Percentiles rank a stretch among this genome's conserved stretches.
Conservation (phyloP, 2,888 invertebrate species). For the Anticlea derivata region DNA sequence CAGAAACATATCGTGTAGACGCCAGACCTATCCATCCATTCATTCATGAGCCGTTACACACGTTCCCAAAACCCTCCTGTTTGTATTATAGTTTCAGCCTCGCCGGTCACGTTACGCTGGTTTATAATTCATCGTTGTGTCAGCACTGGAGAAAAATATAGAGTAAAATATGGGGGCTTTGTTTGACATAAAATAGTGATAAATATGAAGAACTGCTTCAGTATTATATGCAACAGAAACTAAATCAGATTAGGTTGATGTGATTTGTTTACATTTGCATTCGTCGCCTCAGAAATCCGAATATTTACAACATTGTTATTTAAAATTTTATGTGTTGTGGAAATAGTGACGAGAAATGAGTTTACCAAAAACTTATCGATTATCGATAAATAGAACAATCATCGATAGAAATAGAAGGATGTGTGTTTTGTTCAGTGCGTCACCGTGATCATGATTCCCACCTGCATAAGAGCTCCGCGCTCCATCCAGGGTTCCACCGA, state of each 20-base stretch:
- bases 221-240: no score
- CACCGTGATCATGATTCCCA: constrained; percentile 83
- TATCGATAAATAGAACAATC: constrained; percentile 12
- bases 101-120: constrained; percentile 49
- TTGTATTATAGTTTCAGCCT: constrained; percentile 37
- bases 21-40: constrained; percentile 61
- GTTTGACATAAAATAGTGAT: constrained; percentile 21
- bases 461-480: constrained; percentile 88
- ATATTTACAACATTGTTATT: not conserved
- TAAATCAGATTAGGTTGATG: not conserved
- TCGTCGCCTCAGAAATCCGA: constrained; percentile 21
- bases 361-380: constrained; percentile 7
- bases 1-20: constrained; percentile 61
- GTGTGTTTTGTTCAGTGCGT: constrained; percentile 26
- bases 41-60: constrained; percentile 66
- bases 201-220: constrained; percentile 6
- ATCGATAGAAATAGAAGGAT: constrained; percentile 3
- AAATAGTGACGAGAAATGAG: constrained; percentile 12
- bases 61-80: constrained; percentile 40
- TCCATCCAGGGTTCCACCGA: constrained; percentile 90
- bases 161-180: constrained; percentile 10
- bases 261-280: no score
- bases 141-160: constrained; percentile 44
- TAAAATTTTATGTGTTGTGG: not conserved
- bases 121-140: constrained; percentile 50